Evolutionary conservation across 2,797 vertebrate species (phyloP).

Genomic region (Knipowitschia caucasica): DNA sequence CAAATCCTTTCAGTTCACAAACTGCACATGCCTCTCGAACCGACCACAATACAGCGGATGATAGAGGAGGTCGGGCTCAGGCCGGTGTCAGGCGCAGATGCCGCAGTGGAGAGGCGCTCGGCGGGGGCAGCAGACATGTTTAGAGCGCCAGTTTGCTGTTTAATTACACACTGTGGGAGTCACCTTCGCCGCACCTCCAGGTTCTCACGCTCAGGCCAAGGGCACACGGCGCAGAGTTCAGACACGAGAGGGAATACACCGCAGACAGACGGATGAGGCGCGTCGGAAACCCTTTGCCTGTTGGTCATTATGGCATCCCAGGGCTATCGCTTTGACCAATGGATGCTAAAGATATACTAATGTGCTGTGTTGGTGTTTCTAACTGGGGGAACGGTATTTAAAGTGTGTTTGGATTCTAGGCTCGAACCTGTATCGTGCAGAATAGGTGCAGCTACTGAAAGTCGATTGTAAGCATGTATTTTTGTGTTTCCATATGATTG

Average conservation of each 20-base stretch:
- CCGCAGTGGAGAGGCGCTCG: conserved; percentile 46
- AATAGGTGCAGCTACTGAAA: not conserved
- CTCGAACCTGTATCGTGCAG: not conserved
- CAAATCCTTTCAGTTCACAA: conserved; percentile 18
- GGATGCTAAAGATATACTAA: not conserved
- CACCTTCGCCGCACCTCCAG: conserved; percentile 68
- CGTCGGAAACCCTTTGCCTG: conserved; percentile 2
- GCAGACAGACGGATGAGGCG: conserved; percentile 3
- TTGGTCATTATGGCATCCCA: conserved; percentile 3
- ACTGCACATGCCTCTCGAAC: conserved; percentile 12
- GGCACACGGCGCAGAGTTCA: conserved; percentile 35
- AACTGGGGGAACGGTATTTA: not conserved
- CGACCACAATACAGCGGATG: conserved; percentile 46
- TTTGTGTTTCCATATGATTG: no score
- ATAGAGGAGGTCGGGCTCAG: conserved; percentile 32
- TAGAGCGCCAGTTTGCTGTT: conserved; percentile 75
- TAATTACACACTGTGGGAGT: conserved; percentile 78
- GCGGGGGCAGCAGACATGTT: conserved; percentile 62
- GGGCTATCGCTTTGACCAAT: not conserved
- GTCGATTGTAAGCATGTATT: no score
- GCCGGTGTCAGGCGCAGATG: conserved; percentile 58
- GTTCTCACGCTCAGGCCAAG: conserved; percentile 51
- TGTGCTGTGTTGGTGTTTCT: not conserved
- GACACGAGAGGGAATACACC: conserved; percentile 31
- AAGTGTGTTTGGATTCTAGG: not conserved